phyloP scores from a whole-genome alignment of 2,113 vertebrate genomes.

The Dipodomys stephensi region DNA sequence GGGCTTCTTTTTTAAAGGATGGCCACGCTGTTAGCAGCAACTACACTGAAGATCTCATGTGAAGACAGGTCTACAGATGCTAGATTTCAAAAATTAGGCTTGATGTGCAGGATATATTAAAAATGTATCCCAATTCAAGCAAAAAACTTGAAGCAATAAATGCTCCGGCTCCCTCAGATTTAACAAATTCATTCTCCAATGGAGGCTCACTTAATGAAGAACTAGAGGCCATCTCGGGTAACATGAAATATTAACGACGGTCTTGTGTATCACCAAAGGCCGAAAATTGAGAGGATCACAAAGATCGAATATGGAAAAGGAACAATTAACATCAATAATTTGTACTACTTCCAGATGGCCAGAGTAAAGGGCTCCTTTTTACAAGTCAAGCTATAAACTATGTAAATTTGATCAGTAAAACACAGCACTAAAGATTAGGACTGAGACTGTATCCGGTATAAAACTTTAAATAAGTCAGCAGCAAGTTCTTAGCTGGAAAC shows the following conservation, averaged over 20 bases:
- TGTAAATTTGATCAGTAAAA: slow-evolving; percentile 53
- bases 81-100: not conserved
- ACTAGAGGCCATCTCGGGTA: slow-evolving; percentile 44
- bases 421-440: slow-evolving; percentile 40
- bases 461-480: slow-evolving; percentile 55
- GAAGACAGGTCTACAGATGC: not conserved
- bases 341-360: slow-evolving; percentile 60
- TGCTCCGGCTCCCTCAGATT: not conserved
- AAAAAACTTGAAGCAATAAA: slow-evolving; percentile 13
- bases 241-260: slow-evolving; percentile 67
- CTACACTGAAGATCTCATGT: not conserved
- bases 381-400: slow-evolving; percentile 62
- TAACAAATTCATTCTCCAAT: slow-evolving; percentile 16
- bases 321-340: slow-evolving; percentile 69
- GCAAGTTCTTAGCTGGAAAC: not conserved
- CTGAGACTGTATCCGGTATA: not conserved
- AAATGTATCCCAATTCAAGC: slow-evolving; percentile 12
- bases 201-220: slow-evolving; percentile 54
- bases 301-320: slow-evolving; percentile 49
- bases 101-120: not conserved
- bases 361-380: slow-evolving; percentile 30
- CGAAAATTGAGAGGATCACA: slow-evolving; percentile 54
- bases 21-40: not conserved
- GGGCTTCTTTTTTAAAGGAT: not conserved
- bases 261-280: slow-evolving; percentile 61